A percentile compares a stretch with the other conserved stretches of the same genome.
Evolutionary conservation across 1,140 invertebrate species (phyloP).

Genomic region (Scaptomyza graminum): DNA sequence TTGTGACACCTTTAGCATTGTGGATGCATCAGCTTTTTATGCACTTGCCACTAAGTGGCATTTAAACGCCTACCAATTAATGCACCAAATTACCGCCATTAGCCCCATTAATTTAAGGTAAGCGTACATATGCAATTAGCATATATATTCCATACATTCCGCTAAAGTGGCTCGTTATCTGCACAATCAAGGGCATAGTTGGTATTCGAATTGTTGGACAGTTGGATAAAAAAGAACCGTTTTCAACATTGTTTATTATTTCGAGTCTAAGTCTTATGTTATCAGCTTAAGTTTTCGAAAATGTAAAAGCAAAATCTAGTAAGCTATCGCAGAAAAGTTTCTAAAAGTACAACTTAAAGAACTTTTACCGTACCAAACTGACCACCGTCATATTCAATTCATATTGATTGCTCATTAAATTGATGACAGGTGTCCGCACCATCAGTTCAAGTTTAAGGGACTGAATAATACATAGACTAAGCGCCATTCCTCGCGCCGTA

Average conservation of each 20-base stretch:
- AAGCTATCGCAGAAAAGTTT: neutral
- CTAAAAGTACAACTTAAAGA: neutral
- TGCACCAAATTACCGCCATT: conserved; percentile 51
- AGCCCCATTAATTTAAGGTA: conserved; percentile 16
- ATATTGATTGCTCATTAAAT: conserved; percentile 11
- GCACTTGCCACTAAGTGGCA: conserved; percentile 42
- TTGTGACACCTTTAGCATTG: conserved; percentile 2
- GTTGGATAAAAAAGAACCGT: too few species aligned
- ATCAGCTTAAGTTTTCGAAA: too few species aligned
- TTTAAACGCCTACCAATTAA: conserved; percentile 64
- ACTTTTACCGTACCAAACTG: neutral
- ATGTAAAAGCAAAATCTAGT: too few species aligned
- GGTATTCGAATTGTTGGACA: neutral
- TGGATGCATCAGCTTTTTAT: conserved; percentile 39
- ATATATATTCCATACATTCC: too few species aligned
- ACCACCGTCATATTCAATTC: neutral
- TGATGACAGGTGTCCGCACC: conserved; percentile 6
- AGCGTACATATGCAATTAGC: conserved; percentile 14
- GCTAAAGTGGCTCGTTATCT: too few species aligned
- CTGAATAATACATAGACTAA: conserved; percentile 27
- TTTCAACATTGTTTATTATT: too few species aligned
- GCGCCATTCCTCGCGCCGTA: neutral
- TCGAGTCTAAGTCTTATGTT: too few species aligned
- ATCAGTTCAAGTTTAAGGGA: conserved; percentile 11
- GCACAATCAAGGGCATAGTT: neutral